A percentile compares a stretch with the other conserved stretches of the same genome.
Evolutionary conservation across 2,888 invertebrate genomes (phyloP).

Genomic region (Aspidiotus destructor): DNA sequence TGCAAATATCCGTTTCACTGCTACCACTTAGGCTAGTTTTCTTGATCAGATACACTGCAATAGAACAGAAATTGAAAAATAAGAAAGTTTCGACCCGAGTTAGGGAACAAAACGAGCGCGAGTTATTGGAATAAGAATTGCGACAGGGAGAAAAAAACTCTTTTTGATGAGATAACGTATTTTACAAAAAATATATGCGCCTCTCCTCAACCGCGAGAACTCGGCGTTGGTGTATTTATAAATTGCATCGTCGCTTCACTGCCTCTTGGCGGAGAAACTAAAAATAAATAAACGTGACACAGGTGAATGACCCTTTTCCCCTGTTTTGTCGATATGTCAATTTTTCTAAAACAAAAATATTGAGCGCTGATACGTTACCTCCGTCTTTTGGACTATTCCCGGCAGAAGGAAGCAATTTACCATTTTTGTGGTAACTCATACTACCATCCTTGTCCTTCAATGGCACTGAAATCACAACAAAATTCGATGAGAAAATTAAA

Average conservation of each 20-base stretch:
- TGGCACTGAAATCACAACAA: too few relatives aligned
- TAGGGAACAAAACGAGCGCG: neutral
- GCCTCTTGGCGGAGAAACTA: conserved; percentile 14
- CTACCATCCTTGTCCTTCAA: too few relatives aligned
- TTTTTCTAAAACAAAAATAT: neutral
- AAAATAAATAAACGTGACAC: conserved; percentile 24
- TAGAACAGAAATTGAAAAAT: too few relatives aligned
- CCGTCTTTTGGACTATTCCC: too few relatives aligned
- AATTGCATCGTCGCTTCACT: conserved; percentile 20
- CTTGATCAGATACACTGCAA: conserved; percentile 12
- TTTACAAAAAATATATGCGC: neutral
- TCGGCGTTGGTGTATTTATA: conserved; percentile 15
- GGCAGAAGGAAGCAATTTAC: too few relatives aligned
- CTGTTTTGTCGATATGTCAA: neutral
- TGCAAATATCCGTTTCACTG: conserved; percentile 73
- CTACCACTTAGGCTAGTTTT: conserved; percentile 63
- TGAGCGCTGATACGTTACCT: too few relatives aligned
- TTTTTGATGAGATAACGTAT: neutral
- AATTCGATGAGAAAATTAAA: too few relatives aligned
- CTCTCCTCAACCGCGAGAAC: neutral
- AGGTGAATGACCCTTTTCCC: conserved; percentile 29
- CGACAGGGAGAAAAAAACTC: neutral
- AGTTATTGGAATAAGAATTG: neutral
- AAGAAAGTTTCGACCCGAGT: neutral
- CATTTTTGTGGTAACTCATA: too few relatives aligned